Conservation (phyloP, 2,113 vertebrate species). For the Protobothrops flavoviridis region DNA sequence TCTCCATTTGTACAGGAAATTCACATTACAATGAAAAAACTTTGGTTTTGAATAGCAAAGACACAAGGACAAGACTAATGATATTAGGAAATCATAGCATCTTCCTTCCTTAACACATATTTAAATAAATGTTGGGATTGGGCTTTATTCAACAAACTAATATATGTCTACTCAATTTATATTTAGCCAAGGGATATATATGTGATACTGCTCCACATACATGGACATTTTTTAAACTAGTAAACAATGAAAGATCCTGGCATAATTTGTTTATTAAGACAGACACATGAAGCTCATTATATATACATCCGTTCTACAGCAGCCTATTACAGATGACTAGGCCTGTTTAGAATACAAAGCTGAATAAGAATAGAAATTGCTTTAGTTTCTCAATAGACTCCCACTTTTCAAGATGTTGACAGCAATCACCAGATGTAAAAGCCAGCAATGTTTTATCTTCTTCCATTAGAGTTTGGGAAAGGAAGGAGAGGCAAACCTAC, state of each 20-base stretch:
- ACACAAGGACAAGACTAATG: not conserved
- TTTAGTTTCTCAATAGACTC: not conserved
- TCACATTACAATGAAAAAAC: not conserved
- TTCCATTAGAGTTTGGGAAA: not conserved
- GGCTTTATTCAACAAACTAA: not conserved
- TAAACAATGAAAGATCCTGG: not conserved
- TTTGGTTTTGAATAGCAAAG: not conserved
- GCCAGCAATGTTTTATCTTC: not conserved
- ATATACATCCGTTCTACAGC: not conserved
- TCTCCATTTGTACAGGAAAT: not conserved
- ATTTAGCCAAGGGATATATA: not conserved
- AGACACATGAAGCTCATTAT: not conserved
- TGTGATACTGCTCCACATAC: not conserved
- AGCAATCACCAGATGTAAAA: not conserved
- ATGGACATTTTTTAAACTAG: not conserved
- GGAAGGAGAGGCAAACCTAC: not conserved
- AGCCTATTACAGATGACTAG: not conserved
- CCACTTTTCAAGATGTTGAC: not conserved
- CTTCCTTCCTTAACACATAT: not conserved
- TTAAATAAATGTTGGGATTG: not conserved
- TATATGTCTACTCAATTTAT: not conserved
- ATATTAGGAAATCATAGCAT: not conserved
- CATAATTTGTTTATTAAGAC: not conserved
- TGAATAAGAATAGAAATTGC: not conserved
- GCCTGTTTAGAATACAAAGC: not conserved